These are phyloP conservation scores for Passer domesticus DNA, from an alignment of 2,113 vertebrate species.

Conservation along the genomic window DNA sequence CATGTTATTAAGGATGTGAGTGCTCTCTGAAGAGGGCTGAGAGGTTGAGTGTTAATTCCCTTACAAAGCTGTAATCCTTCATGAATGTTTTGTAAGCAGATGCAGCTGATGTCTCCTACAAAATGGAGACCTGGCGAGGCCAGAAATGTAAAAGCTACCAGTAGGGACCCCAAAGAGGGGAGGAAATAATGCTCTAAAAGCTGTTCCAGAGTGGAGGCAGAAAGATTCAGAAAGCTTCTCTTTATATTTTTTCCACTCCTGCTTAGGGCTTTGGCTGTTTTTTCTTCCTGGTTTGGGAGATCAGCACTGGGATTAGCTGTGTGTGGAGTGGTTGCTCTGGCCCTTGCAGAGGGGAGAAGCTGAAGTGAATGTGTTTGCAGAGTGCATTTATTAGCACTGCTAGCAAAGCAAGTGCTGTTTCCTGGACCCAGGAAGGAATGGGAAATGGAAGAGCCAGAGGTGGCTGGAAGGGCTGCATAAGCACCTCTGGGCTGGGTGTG, in stretches of 20 bases:
- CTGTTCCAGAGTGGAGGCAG: not conserved
- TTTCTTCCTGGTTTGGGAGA: not conserved
- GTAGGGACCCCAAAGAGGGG: not conserved
- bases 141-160: not conserved
- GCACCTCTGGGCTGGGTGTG: not conserved
- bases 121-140: not conserved
- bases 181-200: not conserved
- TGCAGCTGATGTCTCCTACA: not conserved
- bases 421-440: not conserved
- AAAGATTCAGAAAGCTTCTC: not conserved
- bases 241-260: not conserved
- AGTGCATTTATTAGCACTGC: not conserved
- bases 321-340: not conserved
- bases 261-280: not conserved
- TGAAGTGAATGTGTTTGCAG: not conserved
- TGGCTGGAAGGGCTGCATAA: not conserved
- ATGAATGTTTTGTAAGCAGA: not conserved
- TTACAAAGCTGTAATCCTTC: slow-evolving; percentile 22
- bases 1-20: slow-evolving; percentile 5
- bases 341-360: not conserved
- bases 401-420: not conserved
- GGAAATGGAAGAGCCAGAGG: not conserved
- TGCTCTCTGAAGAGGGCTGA: not conserved
- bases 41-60: slow-evolving; percentile 28
- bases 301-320: not conserved